Percentiles rank a stretch among this genome's conserved stretches.
phyloP scores from a whole-genome alignment of 2,888 invertebrate species.

The Gonocerus acuteangulatus region DNA sequence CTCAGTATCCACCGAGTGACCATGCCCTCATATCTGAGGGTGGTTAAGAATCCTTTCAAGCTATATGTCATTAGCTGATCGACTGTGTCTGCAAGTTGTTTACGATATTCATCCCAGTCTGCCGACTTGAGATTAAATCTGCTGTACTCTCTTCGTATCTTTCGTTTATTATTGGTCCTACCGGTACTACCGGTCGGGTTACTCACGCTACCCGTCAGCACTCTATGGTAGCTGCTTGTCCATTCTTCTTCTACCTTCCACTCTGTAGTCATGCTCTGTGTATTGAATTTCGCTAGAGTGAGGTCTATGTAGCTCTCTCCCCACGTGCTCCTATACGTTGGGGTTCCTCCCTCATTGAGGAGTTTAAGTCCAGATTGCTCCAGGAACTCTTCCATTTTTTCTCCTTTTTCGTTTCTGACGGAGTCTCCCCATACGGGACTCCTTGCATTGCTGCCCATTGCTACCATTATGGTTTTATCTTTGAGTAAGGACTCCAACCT shows the following conservation, averaged over 20 bases:
- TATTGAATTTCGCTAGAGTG: background rate
- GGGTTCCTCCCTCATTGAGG: background rate
- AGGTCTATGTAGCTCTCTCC: background rate
- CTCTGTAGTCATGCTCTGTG: background rate
- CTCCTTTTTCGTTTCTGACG: background rate
- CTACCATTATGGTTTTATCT: background rate
- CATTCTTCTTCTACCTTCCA: background rate
- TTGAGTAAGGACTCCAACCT: background rate
- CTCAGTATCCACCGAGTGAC: background rate
- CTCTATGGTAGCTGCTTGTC: background rate
- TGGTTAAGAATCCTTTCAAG: background rate
- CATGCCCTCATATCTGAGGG: background rate
- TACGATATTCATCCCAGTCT: background rate
- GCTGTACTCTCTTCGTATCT: too few relatives aligned
- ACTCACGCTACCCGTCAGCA: background rate
- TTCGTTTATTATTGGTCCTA: too few relatives aligned
- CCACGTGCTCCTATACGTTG: background rate
- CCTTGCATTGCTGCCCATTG: background rate
- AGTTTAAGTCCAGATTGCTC: background rate
- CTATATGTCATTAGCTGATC: background rate
- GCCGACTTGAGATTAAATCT: background rate
- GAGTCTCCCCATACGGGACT: background rate
- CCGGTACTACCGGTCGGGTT: background rate
- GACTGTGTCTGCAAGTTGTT: background rate
- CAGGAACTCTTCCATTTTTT: background rate